Evolutionary conservation across 2,113 vertebrate species (phyloP).

Genomic region (Bothrops jararaca): DNA sequence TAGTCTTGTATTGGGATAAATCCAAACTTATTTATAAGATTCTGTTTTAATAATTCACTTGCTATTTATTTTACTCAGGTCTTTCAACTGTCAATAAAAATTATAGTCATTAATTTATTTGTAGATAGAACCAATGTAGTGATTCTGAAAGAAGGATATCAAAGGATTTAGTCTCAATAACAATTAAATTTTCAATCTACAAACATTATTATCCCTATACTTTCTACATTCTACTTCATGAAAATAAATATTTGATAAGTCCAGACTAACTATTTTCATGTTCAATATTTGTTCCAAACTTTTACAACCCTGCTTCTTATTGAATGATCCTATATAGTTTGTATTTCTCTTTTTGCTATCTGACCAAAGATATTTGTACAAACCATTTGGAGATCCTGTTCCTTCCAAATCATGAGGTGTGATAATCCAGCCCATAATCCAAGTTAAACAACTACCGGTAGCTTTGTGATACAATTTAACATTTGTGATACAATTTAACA

Average conservation of each 20-base stretch:
- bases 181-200: not conserved
- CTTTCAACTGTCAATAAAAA: not conserved
- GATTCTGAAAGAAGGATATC: not conserved
- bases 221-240: not conserved
- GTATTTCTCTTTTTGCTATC: not conserved
- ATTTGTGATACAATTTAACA: not conserved
- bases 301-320: not conserved
- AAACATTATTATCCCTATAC: not conserved
- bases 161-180: not conserved
- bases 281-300: not conserved
- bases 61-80: not conserved
- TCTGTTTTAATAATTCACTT: not conserved
- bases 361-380: not conserved
- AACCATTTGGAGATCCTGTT: not conserved
- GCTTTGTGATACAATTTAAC: not conserved
- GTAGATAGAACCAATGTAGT: not conserved
- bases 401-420: not conserved
- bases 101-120: not conserved
- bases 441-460: not conserved
- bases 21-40: not conserved
- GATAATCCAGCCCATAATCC: not conserved
- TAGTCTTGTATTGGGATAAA: not conserved
- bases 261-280: not conserved
- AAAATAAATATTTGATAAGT: not conserved
- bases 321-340: not conserved